Percentiles rank a stretch among this genome's conserved stretches.
These are phyloP conservation scores for Drosophila sordidula DNA, from an alignment of 2,888 invertebrate genomes.

Conservation along the genomic window DNA sequence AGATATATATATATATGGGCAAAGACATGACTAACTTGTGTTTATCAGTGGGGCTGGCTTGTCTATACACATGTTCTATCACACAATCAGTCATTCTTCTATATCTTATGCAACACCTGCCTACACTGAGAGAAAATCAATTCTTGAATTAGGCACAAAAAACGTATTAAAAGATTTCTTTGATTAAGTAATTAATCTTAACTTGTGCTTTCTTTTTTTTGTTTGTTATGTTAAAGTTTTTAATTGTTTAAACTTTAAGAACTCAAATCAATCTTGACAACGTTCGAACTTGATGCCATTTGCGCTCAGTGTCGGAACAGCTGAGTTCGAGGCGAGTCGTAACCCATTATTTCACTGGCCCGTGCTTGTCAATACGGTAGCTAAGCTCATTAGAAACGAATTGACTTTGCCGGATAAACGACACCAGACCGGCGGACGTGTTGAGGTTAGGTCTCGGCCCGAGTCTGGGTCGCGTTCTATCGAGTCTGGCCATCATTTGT, in stretches of 20 bases:
- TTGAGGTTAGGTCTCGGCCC: not conserved
- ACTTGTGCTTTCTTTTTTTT: no score
- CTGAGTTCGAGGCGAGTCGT: slow-evolving; percentile 2
- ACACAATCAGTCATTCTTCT: slow-evolving; percentile 10
- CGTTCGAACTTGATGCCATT: not conserved
- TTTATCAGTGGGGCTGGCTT: slow-evolving; percentile 26
- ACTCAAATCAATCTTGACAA: no score
- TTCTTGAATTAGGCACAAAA: no score
- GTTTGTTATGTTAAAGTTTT: no score
- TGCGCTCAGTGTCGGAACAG: not conserved
- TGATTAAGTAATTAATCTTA: no score
- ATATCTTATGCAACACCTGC: slow-evolving; percentile 14
- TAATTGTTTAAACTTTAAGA: no score
- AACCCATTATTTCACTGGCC: not conserved
- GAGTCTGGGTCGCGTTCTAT: slow-evolving; percentile 6
- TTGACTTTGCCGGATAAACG: slow-evolving; percentile 70
- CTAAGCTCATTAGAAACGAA: slow-evolving; percentile 78
- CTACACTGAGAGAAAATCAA: not conserved
- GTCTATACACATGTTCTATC: not conserved
- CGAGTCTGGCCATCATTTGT: slow-evolving; percentile 63
- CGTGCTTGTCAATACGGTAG: slow-evolving; percentile 46
- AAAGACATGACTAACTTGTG: slow-evolving; percentile 25
- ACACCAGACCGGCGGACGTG: slow-evolving; percentile 40
- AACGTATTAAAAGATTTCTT: no score
- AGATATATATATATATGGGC: slow-evolving; percentile 11